These are phyloP conservation scores for Anoncus sp. DNA, from an alignment of 2,888 invertebrate genomes.

Conservation along the genomic window DNA sequence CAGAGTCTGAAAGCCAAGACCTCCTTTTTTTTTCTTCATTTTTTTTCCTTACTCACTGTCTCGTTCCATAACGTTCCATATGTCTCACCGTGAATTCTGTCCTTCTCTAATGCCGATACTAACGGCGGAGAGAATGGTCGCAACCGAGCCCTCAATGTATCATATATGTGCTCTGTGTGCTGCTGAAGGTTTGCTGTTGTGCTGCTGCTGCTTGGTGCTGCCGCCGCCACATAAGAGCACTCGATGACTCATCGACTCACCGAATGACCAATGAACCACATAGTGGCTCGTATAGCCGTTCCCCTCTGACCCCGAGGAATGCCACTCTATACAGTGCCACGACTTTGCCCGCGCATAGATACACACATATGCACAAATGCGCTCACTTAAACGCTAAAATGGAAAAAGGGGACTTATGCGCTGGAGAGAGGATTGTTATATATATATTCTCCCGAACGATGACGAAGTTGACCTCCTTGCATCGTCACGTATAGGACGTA, in stretches of 20 bases:
- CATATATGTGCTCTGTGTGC: slow-evolving; percentile 30
- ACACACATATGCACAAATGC: neutral
- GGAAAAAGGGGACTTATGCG: slow-evolving; percentile 3
- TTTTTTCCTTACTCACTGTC: slow-evolving; percentile 18
- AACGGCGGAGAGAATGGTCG: slow-evolving; percentile 58
- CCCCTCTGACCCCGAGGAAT: slow-evolving; percentile 63
- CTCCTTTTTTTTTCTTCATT: slow-evolving; percentile 11
- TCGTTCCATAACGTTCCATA: slow-evolving; percentile 20
- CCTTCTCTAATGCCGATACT: slow-evolving; percentile 24
- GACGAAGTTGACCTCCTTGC: slow-evolving; percentile 18
- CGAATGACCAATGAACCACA: slow-evolving; percentile 77
- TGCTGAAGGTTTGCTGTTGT: slow-evolving; percentile 45
- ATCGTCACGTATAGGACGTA: slow-evolving; percentile 23
- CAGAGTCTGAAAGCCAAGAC: slow-evolving; percentile 17
- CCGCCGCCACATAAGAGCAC: slow-evolving; percentile 32
- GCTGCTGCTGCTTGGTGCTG: slow-evolving; percentile 42
- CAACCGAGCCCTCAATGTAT: slow-evolving; percentile 69
- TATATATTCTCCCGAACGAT: slow-evolving; percentile 20
- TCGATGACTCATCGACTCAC: slow-evolving; percentile 77
- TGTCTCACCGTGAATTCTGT: slow-evolving; percentile 15
- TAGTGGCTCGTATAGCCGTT: slow-evolving; percentile 60
- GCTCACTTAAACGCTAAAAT: neutral
- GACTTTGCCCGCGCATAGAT: too few relatives aligned
- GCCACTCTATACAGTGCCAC: slow-evolving; percentile 33
- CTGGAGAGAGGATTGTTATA: slow-evolving; percentile 1